Evolutionary conservation across 2,113 vertebrate species (phyloP).

Genomic region (Danionella cerebrum): DNA sequence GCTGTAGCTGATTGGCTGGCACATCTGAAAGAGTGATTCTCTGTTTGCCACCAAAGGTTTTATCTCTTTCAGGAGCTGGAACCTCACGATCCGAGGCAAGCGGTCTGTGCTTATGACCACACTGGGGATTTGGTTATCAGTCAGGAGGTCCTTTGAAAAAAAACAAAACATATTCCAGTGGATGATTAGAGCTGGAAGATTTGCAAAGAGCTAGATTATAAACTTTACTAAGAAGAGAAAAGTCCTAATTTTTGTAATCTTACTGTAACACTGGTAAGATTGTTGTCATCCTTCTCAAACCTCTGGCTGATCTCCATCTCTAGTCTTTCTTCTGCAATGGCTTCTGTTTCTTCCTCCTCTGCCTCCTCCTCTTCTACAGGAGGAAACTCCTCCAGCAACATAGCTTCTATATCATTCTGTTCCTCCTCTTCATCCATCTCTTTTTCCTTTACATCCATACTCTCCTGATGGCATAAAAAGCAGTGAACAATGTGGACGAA

Average conservation of each 20-base stretch:
- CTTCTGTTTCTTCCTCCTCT: slow-evolving; percentile 71
- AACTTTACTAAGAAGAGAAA: neutral
- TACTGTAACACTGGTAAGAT: slow-evolving; percentile 66
- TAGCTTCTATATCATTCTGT: slow-evolving; percentile 63
- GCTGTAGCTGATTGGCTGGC: slow-evolving; percentile 64
- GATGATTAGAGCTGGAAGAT: neutral
- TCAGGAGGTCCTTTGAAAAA: slow-evolving; percentile 72
- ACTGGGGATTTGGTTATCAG: slow-evolving; percentile 64
- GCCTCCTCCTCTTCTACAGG: slow-evolving; percentile 64
- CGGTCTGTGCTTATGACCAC: slow-evolving; percentile 59
- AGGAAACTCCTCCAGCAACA: slow-evolving; percentile 76
- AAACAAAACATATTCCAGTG: slow-evolving; percentile 12
- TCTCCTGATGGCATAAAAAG: neutral
- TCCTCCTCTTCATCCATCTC: slow-evolving; percentile 47
- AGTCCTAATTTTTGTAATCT: no score
- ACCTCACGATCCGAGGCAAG: slow-evolving; percentile 59
- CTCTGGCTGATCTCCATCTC: slow-evolving; percentile 71
- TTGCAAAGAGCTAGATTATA: neutral
- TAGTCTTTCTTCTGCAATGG: slow-evolving; percentile 64
- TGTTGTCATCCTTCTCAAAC: slow-evolving; percentile 65
- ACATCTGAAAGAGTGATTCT: slow-evolving; percentile 81
- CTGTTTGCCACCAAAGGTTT: slow-evolving; percentile 73
- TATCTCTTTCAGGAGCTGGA: slow-evolving; percentile 65
- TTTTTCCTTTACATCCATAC: slow-evolving; percentile 23
- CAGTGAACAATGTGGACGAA: no score